Conservation (phyloP, 2,113 vertebrate species). For the Peromyscus polionotus region DNA sequence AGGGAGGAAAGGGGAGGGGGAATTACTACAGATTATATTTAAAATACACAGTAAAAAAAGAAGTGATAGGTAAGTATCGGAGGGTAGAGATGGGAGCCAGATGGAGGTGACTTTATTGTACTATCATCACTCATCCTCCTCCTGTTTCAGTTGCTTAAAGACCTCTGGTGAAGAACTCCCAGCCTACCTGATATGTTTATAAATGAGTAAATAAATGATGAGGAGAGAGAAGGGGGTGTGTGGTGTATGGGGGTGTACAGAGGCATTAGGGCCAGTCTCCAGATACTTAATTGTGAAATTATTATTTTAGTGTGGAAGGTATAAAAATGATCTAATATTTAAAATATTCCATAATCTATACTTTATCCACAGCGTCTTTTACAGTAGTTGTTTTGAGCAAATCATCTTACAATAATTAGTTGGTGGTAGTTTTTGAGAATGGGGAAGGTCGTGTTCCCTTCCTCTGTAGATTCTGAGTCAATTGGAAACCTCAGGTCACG, state of each 20-base stretch:
- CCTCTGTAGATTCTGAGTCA: background rate
- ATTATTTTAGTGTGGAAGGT: background rate
- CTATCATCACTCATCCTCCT: background rate
- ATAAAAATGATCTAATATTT: background rate
- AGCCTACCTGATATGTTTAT: background rate
- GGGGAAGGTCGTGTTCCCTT: background rate
- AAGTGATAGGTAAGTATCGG: background rate
- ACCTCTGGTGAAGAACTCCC: background rate
- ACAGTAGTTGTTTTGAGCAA: background rate
- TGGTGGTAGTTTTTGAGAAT: background rate
- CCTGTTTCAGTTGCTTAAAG: background rate
- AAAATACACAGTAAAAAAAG: background rate
- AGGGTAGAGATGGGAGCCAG: background rate
- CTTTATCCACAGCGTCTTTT: background rate
- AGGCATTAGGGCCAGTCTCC: background rate
- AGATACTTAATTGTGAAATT: background rate
- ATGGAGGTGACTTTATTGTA: background rate
- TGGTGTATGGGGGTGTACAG: background rate
- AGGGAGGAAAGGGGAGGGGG: background rate
- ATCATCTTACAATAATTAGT: background rate
- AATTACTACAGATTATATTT: background rate
- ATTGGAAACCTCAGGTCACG: background rate
- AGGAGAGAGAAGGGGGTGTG: background rate
- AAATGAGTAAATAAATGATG: background rate
- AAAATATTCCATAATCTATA: background rate